Conservation (phyloP, 2,888 invertebrate genomes). For the Loripinus fragilis region DNA sequence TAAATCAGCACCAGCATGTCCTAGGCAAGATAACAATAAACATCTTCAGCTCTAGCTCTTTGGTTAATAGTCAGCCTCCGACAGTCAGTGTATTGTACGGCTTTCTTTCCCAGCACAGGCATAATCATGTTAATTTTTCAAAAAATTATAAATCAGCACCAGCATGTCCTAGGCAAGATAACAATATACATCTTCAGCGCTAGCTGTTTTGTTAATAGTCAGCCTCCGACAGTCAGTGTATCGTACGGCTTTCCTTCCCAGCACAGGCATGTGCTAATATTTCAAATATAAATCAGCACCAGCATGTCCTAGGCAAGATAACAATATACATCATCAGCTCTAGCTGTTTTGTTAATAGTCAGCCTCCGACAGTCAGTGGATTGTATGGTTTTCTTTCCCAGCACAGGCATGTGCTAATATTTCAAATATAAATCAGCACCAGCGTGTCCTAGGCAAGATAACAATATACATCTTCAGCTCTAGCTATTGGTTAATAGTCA, state of each 20-base stretch:
- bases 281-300: constrained; percentile 14
- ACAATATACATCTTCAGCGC: background rate
- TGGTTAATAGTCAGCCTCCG: too few species aligned
- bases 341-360: too few species aligned
- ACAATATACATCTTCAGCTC: too few species aligned
- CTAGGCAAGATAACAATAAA: constrained; percentile 10
- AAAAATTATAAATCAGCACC: constrained; percentile 14
- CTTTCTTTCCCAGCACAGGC: constrained; percentile 31
- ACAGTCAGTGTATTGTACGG: too few species aligned
- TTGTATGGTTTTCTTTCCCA: too few species aligned
- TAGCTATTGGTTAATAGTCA: too few species aligned
- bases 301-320: constrained; percentile 22
- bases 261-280: constrained; percentile 26
- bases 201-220: too few species aligned
- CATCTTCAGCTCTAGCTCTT: background rate
- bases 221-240: too few species aligned
- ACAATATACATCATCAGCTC: background rate
- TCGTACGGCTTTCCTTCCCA: constrained; percentile 16
- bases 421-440: constrained; percentile 19
- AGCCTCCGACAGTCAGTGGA: too few species aligned
- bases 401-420: constrained; percentile 23
- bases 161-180: constrained; percentile 13
- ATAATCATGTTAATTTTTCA: constrained; percentile 26
- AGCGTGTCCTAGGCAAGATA: constrained; percentile 20
- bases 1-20: constrained; percentile 23